Evolutionary conservation across 2,888 invertebrate genomes (phyloP), one percentile per base, ranked within the genome.

Genomic region (Aspidiotus destructor): DNA sequence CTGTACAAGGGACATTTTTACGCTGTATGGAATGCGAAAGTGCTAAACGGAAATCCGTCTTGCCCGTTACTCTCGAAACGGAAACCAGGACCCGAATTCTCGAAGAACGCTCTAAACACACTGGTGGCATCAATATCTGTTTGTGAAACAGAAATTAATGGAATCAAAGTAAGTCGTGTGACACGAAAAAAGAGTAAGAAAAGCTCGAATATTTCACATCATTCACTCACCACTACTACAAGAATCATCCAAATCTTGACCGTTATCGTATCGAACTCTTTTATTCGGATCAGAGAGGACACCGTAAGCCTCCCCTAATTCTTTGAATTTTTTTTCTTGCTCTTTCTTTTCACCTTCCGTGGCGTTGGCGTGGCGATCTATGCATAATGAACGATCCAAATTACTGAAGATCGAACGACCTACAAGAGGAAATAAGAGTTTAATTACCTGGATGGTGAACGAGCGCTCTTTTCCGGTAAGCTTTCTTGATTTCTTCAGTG

Each of bases 281-380:
- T 95, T 95, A 78, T 89, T 89, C 9, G 88, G 84, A 80, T 96
- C 95, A 28, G 93, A 92, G 72, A 97, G 82, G 70, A 96, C 84
- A 57, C 88, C 87, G 77, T 96, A 96, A 0, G 96, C 96, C 79
- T 96, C 95, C n/a, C 95, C 94, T 17, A 96, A 84, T 78, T 96
- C 95, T 79, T 96, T 96, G 78, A 97, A 96, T 75, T 89, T 90
- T 74, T 87, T 86, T 79, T 97, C 96, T 77, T 96, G 93, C 72
- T 92, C 92, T 74, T 89, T 90, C 73, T 89, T 89, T 77, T 91
- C 89, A 7, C 80, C 82, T 62, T 90, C 88, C 1, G 89, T 83
- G 53, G 93, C 94, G 77, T 85, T 88, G 5, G 93, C 88, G 80
- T 96, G 96, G 54, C 95, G 85, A 81, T 96, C 95, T 84, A 72